Percentiles rank a stretch among this genome's conserved stretches.
phyloP scores from a whole-genome alignment of 2,113 vertebrate genomes.

The Tupaia chinensis region DNA sequence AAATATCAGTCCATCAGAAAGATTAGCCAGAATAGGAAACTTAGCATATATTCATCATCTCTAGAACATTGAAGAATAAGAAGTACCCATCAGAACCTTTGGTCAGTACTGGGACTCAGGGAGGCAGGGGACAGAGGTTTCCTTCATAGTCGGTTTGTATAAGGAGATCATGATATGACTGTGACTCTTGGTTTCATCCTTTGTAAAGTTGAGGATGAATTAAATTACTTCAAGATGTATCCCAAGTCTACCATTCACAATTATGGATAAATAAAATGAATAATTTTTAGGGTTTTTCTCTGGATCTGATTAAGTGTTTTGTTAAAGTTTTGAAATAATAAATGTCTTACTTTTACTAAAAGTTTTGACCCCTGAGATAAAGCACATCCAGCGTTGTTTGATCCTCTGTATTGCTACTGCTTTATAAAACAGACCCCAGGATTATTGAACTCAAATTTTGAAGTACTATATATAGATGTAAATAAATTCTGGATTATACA shows the following conservation, averaged over 20 bases:
- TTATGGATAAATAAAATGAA: background rate
- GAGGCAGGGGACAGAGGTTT: background rate
- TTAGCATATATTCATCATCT: background rate
- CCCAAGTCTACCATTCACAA: background rate
- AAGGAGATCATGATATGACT: background rate
- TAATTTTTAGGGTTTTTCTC: background rate
- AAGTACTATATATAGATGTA: background rate
- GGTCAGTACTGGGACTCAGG: background rate
- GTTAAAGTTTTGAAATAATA: background rate
- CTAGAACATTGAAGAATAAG: background rate
- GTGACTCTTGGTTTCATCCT: background rate
- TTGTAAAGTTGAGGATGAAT: background rate
- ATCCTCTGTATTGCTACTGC: background rate
- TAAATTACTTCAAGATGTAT: background rate
- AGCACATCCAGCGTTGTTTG: background rate
- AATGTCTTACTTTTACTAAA: background rate
- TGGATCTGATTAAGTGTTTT: background rate
- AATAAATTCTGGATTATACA: background rate
- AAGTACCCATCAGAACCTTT: background rate
- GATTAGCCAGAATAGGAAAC: background rate
- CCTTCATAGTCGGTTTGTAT: background rate
- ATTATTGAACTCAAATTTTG: background rate
- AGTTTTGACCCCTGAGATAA: background rate
- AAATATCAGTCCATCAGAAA: background rate
- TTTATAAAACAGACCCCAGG: background rate